Base-by-base conservation (phyloP, 1,140 invertebrate species). In the Heliconius nattereri region DNA sequence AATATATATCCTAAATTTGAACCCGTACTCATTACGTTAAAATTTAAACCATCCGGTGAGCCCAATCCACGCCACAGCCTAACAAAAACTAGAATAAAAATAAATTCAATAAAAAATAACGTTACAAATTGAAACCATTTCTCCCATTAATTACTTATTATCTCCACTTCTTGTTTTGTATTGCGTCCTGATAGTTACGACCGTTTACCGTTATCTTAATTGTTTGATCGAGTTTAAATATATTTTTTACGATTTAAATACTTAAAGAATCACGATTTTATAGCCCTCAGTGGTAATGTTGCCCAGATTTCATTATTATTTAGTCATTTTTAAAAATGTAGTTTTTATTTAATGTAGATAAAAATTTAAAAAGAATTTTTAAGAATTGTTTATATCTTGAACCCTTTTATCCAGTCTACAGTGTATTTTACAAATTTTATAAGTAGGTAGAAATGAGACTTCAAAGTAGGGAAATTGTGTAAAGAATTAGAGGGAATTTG, bases 171-270 rank as follows among this genome's bases (percentile, higher is more conserved):
- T 16, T 29, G 29, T 26, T 66, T 26, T 66, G 60, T 29, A 66
- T 5, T 66, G 23, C 26, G 8, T 66, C 60, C 60, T 66, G 60
- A 66, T 66, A 29, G 26, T 66, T 0, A 66, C 60, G 60, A 66
- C 13, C 60, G 13, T 66, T 29, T 5, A 29, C 60, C 23, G 60
- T 29, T 66, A 66, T 66, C 60, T 26, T 66, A 66, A 66, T 66
- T 66, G 60, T 26, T 66, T 66, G 60, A 66, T 66, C 23, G 60
- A 66, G 60, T 66, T 66, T 66, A 66, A 66, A 66, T 66, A 66
- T 66, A 66, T 66, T 19, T 66, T 66, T 66, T 66, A 66, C 26
- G 60, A 66, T 29, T 66, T 66, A 26, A 66, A 66, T 66, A 66
- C 60, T 66, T 66, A 66, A 66, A 66, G 54, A 66, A 13, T 66